Evolutionary conservation across 2,113 vertebrate genomes (phyloP).

Genomic region (Gallinago media): DNA sequence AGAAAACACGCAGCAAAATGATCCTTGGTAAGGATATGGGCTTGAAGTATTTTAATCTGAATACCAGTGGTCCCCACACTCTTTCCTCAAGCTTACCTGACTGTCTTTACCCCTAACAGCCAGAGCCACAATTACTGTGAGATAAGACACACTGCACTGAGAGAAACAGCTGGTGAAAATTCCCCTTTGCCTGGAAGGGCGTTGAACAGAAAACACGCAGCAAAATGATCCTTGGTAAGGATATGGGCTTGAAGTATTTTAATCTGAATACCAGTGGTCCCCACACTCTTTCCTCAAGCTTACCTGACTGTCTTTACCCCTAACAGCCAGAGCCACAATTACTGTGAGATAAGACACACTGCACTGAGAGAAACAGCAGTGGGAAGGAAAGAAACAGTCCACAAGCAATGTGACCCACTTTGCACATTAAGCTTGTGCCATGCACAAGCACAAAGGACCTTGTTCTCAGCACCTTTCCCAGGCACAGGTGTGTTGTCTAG

Average conservation of each 20-base stretch:
- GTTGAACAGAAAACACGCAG: not conserved
- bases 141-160: not conserved
- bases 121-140: not conserved
- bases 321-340: not conserved
- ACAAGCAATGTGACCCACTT: not conserved
- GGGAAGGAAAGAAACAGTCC: not conserved
- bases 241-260: not conserved
- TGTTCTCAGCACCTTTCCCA: not conserved
- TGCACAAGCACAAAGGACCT: rapidly evolving
- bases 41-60: not conserved
- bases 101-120: not conserved
- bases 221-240: not conserved
- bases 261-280: not conserved
- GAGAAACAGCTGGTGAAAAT: not conserved
- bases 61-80: not conserved
- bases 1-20: not conserved
- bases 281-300: not conserved
- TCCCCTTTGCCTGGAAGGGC: not conserved
- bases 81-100: not conserved
- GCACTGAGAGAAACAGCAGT: not conserved
- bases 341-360: not conserved
- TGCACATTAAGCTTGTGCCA: not conserved
- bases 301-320: not conserved
- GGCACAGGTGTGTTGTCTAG: not conserved
- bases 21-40: not conserved